Percentiles rank a stretch among this genome's conserved stretches.
These are phyloP conservation scores for Acromyrmex heyeri DNA, from an alignment of 1,140 invertebrate genomes.

Conservation along the genomic window DNA sequence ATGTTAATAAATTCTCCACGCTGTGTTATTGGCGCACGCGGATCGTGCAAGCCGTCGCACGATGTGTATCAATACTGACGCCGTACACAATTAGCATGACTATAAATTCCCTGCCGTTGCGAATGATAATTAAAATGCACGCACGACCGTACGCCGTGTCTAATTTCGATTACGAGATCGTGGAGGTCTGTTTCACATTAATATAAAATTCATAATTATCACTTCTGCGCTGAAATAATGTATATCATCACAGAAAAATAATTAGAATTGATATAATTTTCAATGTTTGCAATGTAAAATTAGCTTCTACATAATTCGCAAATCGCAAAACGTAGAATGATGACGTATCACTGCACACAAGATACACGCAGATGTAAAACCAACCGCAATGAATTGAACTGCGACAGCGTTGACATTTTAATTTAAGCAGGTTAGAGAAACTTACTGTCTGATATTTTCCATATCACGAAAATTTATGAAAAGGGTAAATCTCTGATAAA, in stretches of 20 bases:
- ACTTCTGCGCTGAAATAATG: not conserved
- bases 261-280: not conserved
- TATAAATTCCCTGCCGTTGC: constrained; percentile 38
- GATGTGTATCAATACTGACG: constrained; percentile 44
- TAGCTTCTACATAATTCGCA: too few species aligned
- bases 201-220: constrained; percentile 9
- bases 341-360: too few species aligned
- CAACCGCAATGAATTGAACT: too few species aligned
- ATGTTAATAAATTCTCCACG: constrained; percentile 49
- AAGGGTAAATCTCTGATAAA: too few species aligned
- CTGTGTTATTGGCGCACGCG: constrained; percentile 53
- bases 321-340: too few species aligned
- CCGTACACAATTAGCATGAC: constrained; percentile 52
- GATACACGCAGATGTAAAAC: too few species aligned
- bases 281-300: not conserved
- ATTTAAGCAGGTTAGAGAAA: too few species aligned
- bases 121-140: constrained; percentile 50
- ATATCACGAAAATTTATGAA: too few species aligned
- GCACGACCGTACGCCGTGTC: constrained; percentile 1
- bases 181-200: not conserved
- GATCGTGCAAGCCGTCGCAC: constrained; percentile 37
- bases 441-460: too few species aligned
- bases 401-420: too few species aligned
- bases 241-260: not conserved
- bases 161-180: constrained; percentile 38